Evolutionary conservation across 2,797 vertebrate species (phyloP).

Genomic region (Gastrophryne carolinensis): DNA sequence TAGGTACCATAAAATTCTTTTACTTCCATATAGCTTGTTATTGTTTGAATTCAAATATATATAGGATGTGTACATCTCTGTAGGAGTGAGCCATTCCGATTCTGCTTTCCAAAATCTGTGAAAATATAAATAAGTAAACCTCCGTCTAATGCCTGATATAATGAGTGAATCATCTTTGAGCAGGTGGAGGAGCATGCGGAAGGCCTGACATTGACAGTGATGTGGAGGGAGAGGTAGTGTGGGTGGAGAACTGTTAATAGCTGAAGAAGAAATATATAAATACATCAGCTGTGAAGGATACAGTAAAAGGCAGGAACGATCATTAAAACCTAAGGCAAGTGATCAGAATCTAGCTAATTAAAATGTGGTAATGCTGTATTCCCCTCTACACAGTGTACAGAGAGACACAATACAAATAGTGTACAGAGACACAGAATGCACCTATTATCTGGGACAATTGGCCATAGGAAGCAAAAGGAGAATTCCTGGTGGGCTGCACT

Average conservation of each 20-base stretch:
- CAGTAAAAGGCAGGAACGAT: background rate
- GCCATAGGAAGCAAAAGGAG: no score
- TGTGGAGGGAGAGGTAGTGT: background rate
- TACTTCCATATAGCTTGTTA: no score
- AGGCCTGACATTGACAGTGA: slow-evolving; percentile 23
- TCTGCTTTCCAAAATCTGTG: slow-evolving; percentile 20
- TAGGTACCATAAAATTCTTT: background rate
- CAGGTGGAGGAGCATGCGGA: slow-evolving; percentile 29
- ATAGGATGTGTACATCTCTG: no score
- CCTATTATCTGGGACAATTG: no score
- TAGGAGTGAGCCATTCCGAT: slow-evolving; percentile 15
- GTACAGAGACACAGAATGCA: no score
- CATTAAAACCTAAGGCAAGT: no score
- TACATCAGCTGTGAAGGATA: background rate
- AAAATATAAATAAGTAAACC: slow-evolving; percentile 26
- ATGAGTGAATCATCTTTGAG: slow-evolving; percentile 42
- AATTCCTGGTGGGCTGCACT: no score
- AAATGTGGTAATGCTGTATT: no score
- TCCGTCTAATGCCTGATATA: slow-evolving; percentile 26
- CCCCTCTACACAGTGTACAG: no score
- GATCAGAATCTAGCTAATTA: no score
- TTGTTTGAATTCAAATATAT: no score
- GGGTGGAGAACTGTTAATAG: background rate
- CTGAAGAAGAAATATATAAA: background rate
- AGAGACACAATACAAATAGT: no score